Evolutionary conservation across 2,888 invertebrate species (phyloP), one percentile per base, ranked within the genome.

Genomic region (Stenodera caucasica): DNA sequence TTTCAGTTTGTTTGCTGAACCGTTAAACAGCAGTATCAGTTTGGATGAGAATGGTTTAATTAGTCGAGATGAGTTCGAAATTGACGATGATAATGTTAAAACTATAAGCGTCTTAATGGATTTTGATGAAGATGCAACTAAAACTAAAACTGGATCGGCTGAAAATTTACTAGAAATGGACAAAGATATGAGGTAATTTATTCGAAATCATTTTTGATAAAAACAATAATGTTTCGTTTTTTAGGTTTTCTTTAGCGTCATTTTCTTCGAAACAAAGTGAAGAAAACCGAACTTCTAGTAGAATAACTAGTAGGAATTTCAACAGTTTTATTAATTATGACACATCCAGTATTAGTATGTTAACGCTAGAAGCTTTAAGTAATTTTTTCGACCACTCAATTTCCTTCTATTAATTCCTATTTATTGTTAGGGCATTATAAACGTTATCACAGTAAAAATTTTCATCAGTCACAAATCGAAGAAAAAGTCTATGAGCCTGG

Each of bases 401-500:
- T 15, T 30, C 30, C 1, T 35, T 29, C n/a, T n/a, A n/a, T 18
- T 23, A 14, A 5, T 12, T 12, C 26, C 40, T 11, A 15, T 1
- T 35, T 2, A 50, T 50, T 70, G 67, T 37, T 52, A 78, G 78
- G 69, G n/a, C 74, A 78, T 58, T 78, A 77, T 53, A 76, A 76
- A 62, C 72, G 70, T 32, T 64, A 70, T 29, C 76, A 78, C 52
- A 67, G 69, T 18, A 73, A 73, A 53, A 76, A 75, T 56, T 79
- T 77, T 53, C 67, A 68, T 37, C 78, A 78, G 58, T 76, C 77
- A 0, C 73, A 74, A 58, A 70, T 78, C 4, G 79, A 79, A 64
- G 79, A 79, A 66, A 72, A 70, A 32, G 65, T 74, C 9, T 78
- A 77, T 54, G 75, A 75, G 61, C 74, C 77, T 11, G 77, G 77